Conservation (phyloP, 2,113 vertebrate species). For the Cavia aperea region DNA sequence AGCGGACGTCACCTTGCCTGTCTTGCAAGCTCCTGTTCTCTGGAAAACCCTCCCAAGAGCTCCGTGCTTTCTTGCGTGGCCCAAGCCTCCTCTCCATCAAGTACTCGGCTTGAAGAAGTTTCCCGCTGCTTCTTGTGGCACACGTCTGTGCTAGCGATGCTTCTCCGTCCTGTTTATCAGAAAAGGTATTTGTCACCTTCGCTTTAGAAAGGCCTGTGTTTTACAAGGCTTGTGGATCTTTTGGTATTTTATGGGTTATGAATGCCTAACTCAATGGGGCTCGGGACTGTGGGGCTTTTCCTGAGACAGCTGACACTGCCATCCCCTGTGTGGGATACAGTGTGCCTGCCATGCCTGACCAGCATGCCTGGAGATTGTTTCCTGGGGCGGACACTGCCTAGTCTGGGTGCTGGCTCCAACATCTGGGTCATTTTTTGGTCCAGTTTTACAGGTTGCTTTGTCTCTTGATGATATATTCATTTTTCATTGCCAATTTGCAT, state of each 20-base stretch:
- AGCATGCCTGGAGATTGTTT: neutral
- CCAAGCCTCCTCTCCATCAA: neutral
- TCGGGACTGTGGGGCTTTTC: neutral
- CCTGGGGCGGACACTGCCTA: neutral
- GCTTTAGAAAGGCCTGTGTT: neutral
- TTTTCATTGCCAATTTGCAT: neutral
- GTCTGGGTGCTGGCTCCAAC: neutral
- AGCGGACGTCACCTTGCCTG: neutral
- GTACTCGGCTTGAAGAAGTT: neutral
- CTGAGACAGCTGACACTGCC: neutral
- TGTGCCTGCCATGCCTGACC: neutral
- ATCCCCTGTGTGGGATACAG: neutral
- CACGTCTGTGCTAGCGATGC: neutral
- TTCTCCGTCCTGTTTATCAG: neutral
- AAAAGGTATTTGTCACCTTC: neutral
- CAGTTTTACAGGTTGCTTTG: neutral
- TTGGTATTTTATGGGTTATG: neutral
- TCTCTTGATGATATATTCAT: neutral
- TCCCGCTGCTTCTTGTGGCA: neutral
- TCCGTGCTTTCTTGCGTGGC: neutral
- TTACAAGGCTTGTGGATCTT: neutral
- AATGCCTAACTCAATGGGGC: too few species aligned
- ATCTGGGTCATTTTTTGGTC: neutral
- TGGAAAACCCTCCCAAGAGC: neutral
- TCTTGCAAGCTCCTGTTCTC: neutral